Conservation (phyloP, 2,113 vertebrate species). For the Pavo muticus region DNA sequence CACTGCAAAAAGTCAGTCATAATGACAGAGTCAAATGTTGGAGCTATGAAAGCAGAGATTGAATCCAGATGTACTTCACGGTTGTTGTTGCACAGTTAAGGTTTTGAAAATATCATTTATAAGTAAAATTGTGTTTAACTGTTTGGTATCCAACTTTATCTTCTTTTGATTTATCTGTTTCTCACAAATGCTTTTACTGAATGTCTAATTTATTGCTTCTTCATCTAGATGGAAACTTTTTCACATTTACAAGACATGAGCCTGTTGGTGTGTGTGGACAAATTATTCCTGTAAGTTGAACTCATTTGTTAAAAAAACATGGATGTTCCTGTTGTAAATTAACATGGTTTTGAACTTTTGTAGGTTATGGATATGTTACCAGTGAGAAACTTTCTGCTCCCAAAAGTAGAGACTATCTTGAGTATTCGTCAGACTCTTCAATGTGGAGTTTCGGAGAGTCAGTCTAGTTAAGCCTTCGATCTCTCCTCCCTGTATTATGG, state of each 20-base stretch:
- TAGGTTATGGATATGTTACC: background rate
- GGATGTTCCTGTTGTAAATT: background rate
- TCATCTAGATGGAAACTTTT: constrained; percentile 86
- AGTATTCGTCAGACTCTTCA: background rate
- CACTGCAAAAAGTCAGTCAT: background rate
- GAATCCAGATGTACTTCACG: constrained; percentile 35
- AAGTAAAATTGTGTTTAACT: background rate
- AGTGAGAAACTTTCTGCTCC: background rate
- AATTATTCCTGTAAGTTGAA: constrained; percentile 89
- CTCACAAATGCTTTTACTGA: background rate
- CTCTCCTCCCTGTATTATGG: background rate
- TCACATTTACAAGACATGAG: constrained; percentile 89
- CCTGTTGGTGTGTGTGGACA: constrained; percentile 90
- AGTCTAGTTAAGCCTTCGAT: fast-evolving
- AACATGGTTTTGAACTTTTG: background rate
- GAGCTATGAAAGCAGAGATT: constrained; percentile 13
- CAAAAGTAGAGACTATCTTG: background rate
- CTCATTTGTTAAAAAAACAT: background rate
- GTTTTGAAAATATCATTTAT: constrained; percentile 8
- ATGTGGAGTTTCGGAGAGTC: background rate
- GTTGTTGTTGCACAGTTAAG: background rate
- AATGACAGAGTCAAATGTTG: background rate
- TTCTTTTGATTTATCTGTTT: background rate
- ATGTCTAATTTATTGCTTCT: constrained; percentile 2
- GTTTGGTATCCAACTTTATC: background rate